Percentiles rank a stretch among this genome's conserved stretches.
These are phyloP conservation scores for Trachelus stipa DNA, from an alignment of 2,888 invertebrate species.

Conservation along the genomic window DNA sequence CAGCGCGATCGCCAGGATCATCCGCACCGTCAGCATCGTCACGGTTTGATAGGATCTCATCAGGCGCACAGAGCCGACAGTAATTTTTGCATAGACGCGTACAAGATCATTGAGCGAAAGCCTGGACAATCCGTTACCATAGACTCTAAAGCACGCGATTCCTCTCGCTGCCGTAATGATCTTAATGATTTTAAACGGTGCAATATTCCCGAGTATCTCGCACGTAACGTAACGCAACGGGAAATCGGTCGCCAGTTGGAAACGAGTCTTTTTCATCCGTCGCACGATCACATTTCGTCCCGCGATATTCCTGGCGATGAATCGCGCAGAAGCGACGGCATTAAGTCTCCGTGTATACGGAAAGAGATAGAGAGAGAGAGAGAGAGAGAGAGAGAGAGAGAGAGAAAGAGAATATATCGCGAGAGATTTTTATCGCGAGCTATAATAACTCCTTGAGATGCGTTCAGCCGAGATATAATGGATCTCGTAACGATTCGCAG, in stretches of 20 bases:
- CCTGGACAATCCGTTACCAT: neutral
- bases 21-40: neutral
- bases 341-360: neutral
- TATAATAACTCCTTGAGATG: neutral
- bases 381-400: too few relatives aligned
- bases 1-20: too few relatives aligned
- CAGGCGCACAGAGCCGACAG: neutral
- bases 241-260: neutral
- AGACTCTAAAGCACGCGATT: neutral
- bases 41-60: neutral
- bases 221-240: neutral
- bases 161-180: conserved; percentile 18
- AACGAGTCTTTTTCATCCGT: neutral
- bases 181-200: conserved; percentile 32
- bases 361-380: too few relatives aligned
- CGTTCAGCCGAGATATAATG: neutral
- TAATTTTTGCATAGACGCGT: neutral
- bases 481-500: neutral
- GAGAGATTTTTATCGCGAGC: neutral
- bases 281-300: neutral
- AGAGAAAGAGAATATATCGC: neutral
- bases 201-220: conserved; percentile 13
- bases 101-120: neutral
- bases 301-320: neutral
- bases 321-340: neutral